These are phyloP conservation scores for Drosophila mettleri DNA, from an alignment of 2,888 invertebrate genomes.

Conservation along the genomic window DNA sequence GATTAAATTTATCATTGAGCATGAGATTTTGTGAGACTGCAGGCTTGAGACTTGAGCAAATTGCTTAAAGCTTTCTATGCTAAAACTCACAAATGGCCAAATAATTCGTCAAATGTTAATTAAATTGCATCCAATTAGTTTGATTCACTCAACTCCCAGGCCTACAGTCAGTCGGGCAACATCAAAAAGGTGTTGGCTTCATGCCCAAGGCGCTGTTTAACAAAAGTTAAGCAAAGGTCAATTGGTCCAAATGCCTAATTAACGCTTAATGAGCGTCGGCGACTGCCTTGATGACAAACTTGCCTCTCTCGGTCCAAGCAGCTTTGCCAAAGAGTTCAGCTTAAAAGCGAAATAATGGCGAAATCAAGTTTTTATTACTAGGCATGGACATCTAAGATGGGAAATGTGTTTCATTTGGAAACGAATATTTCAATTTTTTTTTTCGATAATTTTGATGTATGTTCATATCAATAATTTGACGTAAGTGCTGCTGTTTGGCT, in stretches of 20 bases:
- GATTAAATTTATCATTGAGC: slow-evolving; percentile 55
- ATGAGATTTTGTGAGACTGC: slow-evolving; percentile 19
- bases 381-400: not conserved
- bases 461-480: slow-evolving; percentile 52
- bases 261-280: slow-evolving; percentile 60
- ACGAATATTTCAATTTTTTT: slow-evolving; percentile 15
- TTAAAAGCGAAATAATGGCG: slow-evolving; percentile 39
- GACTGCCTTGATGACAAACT: slow-evolving; percentile 23
- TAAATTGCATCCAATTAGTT: slow-evolving; percentile 77
- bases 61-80: slow-evolving; percentile 18
- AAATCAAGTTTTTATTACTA: not conserved
- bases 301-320: slow-evolving; percentile 4
- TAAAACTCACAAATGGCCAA: slow-evolving; percentile 50
- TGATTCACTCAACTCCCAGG: slow-evolving; percentile 36
- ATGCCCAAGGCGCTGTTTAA: slow-evolving; percentile 46
- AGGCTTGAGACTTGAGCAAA: not conserved
- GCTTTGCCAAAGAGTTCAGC: slow-evolving; percentile 30
- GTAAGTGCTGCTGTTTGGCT: slow-evolving; percentile 13
- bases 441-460: slow-evolving; percentile 8
- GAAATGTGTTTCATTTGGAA: not conserved
- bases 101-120: slow-evolving; percentile 70
- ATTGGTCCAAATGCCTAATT: slow-evolving; percentile 63
- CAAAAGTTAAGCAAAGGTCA: slow-evolving; percentile 51
- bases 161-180: slow-evolving; percentile 21
- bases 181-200: slow-evolving; percentile 70